phyloP scores from a whole-genome alignment of 2,888 invertebrate species.

The Drosophila phalerata region DNA sequence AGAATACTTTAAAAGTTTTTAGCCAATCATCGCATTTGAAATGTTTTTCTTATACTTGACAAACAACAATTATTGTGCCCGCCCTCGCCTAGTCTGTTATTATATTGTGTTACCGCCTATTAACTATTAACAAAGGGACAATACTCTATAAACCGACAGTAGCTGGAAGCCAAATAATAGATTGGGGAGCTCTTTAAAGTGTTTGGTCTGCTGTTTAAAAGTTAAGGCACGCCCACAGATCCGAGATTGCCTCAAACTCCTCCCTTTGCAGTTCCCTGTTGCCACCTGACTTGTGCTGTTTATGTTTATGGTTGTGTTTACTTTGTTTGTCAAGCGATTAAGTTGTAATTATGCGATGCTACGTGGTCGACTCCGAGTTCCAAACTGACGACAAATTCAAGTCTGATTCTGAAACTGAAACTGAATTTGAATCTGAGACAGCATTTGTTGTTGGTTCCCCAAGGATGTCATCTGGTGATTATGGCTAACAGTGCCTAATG shows the following conservation, averaged over 20 bases:
- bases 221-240: conserved; percentile 57
- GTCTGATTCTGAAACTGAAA: conserved; percentile 6
- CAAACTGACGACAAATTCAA: conserved; percentile 8
- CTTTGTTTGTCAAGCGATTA: conserved; percentile 78
- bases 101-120: conserved; percentile 53
- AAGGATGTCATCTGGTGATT: conserved; percentile 59
- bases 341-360: conserved; percentile 78
- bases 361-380: conserved; percentile 54
- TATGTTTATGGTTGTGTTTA: conserved; percentile 67
- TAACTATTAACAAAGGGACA: conserved; percentile 71
- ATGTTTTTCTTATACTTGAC: neutral
- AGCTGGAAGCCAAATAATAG: neutral
- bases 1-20: neutral
- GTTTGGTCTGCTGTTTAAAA: conserved; percentile 48
- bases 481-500: conserved; percentile 69
- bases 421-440: neutral
- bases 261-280: neutral
- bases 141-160: conserved; percentile 51
- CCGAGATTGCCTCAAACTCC: conserved; percentile 24
- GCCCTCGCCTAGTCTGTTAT: conserved; percentile 32
- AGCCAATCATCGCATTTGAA: neutral
- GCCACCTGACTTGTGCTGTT: conserved; percentile 35
- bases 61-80: conserved; percentile 5
- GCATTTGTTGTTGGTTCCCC: conserved; percentile 29
- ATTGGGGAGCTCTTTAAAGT: conserved; percentile 43